Conservation (phyloP, 1,140 invertebrate genomes). For the Scaptodrosophila lebanonensis region DNA sequence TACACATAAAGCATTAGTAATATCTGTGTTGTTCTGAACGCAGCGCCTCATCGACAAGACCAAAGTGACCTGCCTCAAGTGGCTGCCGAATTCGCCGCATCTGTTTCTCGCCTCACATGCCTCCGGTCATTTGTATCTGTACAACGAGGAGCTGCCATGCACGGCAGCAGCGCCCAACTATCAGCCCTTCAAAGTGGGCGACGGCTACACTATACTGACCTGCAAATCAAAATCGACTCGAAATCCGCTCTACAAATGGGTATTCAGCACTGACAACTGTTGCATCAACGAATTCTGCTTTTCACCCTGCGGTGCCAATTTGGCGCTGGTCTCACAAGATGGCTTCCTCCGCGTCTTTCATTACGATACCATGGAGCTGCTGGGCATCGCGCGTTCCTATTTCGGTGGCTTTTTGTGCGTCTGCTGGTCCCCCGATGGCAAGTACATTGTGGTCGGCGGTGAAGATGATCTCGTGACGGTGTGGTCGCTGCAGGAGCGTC, state of each 20-base stretch:
- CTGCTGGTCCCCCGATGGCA: constrained; percentile 98
- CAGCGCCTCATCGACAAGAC: constrained; percentile 98
- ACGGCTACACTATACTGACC: constrained; percentile 95
- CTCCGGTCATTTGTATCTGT: constrained; percentile 98
- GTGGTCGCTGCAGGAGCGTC: constrained; percentile 95
- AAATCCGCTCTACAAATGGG: constrained; percentile 95
- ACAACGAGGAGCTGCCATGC: constrained; percentile 96
- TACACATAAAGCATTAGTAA: neutral
- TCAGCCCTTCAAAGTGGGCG: constrained; percentile 96
- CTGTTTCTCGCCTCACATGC: constrained; percentile 96
- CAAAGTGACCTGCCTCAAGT: constrained; percentile 98
- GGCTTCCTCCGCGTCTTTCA: constrained; percentile 97
- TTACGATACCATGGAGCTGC: constrained; percentile 97
- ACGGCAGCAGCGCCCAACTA: constrained; percentile 91
- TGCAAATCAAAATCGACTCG: constrained; percentile 97
- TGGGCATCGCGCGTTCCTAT: constrained; percentile 94
- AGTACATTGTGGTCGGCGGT: constrained; percentile 96
- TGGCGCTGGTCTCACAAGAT: constrained; percentile 97
- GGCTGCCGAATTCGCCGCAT: constrained; percentile 95
- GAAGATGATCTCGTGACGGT: constrained; percentile 99
- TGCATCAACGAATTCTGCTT: constrained; percentile 98
- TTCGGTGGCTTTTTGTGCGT: constrained; percentile 98
- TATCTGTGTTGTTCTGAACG: neutral
- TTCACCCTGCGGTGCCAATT: constrained; percentile 93
- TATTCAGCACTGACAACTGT: constrained; percentile 86